Evolutionary conservation across 1,140 invertebrate genomes (phyloP), one percentile per base, ranked within the genome.

Genomic region (Carcinoscorpius rotundicauda): DNA sequence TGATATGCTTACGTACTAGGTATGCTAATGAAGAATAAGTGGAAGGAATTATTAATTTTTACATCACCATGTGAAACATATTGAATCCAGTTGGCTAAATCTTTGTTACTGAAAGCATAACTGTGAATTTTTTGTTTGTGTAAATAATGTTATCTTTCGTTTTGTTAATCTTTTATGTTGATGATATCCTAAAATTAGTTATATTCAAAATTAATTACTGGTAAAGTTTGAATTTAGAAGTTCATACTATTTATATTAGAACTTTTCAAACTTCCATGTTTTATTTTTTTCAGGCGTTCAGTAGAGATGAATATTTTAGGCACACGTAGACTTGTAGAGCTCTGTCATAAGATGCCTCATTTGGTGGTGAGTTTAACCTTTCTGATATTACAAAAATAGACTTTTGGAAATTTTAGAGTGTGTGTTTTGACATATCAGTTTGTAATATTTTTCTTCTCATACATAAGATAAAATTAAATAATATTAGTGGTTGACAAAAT

Each of bases 321-420:
- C 57, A 75, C 74, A 6, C 61, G 71, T 57, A 53, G 69, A 53
- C 52, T 75, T 9, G 61, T 75, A 29, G 63, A 73, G 56, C 51
- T 75, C 11, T 75, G 74, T 62, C 88, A 90, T 79, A 83, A 87
- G 61, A 71, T 73, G 68, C 57, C 55, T 10, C 61, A 72, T 29
- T 57, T 73, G 48, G 66, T 65, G 61, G 71, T 72, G 65, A 60
- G 62, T 66, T 52, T 11, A 9, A 29, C 29, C 29, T 29, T 29
- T 29, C 29, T 29, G 29, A 29, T 29, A 29, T 29, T 29, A 29
- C 29, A 29, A 29, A 29, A 29, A 29, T 29, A 29, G 29, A 29
- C 29, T 29, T 29, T 29, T 29, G 2, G 29, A 29, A 29, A 29
- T 29, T 29, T 29, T 29, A 29, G 11, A 48, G 6, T 9, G 4